Evolutionary conservation across 2,797 vertebrate species (phyloP).

Genomic region (Chromobotia macracanthus): DNA sequence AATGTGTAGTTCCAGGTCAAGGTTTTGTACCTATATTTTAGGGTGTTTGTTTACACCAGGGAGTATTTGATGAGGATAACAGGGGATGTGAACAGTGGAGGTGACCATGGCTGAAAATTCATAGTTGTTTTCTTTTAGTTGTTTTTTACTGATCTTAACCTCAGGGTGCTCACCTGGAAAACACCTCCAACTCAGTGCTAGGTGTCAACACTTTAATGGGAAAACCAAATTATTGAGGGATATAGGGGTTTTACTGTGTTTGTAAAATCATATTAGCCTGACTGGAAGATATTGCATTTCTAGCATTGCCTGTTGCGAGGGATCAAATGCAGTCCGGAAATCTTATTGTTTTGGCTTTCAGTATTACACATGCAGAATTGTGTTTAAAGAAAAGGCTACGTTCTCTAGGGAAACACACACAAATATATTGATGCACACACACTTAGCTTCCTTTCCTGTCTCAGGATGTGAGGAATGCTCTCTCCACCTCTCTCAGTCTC

Average conservation of each 20-base stretch:
- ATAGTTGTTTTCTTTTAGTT: constrained; percentile 44
- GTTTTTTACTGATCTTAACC: constrained; percentile 38
- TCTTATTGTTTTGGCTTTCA: constrained; percentile 48
- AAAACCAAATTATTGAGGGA: constrained; percentile 44
- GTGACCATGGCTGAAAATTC: constrained; percentile 28
- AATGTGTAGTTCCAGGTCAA: constrained; percentile 11
- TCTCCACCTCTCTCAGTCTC: background rate
- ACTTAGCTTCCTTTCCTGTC: background rate
- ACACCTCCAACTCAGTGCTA: constrained; percentile 32
- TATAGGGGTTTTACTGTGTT: constrained; percentile 48
- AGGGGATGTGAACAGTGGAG: background rate
- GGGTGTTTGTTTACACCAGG: background rate
- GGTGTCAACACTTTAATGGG: constrained; percentile 16
- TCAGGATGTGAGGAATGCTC: constrained; percentile 9
- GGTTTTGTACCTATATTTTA: background rate
- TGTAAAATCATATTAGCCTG: constrained; percentile 52
- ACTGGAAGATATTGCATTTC: constrained; percentile 53
- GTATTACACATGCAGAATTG: constrained; percentile 42
- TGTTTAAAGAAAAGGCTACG: constrained; percentile 35
- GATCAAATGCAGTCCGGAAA: constrained; percentile 46
- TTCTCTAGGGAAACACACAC: constrained; percentile 9
- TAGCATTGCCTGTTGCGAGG: constrained; percentile 35
- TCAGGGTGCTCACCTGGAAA: constrained; percentile 28
- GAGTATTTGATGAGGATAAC: constrained; percentile 27
- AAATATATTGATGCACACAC: background rate